A percentile compares a stretch with the other conserved stretches of the same genome.
phyloP scores from a whole-genome alignment of 2,797 vertebrate species.

The Pseudomugil tenellus region DNA sequence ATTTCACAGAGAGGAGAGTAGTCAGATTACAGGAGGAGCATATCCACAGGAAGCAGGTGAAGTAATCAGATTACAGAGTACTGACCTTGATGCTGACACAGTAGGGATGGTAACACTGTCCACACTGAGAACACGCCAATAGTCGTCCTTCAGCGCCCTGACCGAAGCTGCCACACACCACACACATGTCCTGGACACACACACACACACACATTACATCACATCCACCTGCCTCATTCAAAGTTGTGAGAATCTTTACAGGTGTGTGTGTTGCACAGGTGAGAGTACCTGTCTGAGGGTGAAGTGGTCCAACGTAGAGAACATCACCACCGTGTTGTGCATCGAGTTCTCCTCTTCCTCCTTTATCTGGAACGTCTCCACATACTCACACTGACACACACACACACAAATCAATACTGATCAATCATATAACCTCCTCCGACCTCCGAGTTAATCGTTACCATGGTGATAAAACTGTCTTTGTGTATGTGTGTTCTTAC shows the following conservation, averaged over 20 bases:
- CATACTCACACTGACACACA: slow-evolving; percentile 51
- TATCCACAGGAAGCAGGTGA: background rate
- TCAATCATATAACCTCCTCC: too few relatives aligned
- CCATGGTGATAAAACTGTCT: background rate
- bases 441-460: background rate
- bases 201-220: slow-evolving; percentile 7
- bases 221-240: background rate
- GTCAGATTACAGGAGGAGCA: slow-evolving; percentile 1
- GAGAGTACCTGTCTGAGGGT: slow-evolving; percentile 91
- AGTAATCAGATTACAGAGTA: background rate
- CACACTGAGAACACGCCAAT: slow-evolving; percentile 95
- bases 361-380: slow-evolving; percentile 87
- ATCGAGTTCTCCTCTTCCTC: slow-evolving; percentile 97
- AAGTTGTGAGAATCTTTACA: background rate
- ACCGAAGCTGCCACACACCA: slow-evolving; percentile 97
- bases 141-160: slow-evolving; percentile 93
- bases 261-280: slow-evolving; percentile 1
- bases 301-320: slow-evolving; percentile 94
- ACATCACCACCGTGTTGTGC: slow-evolving; percentile 98
- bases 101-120: slow-evolving; percentile 98
- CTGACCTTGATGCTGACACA: slow-evolving; percentile 97
- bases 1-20: background rate
- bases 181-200: slow-evolving; percentile 92
- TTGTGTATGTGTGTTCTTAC: slow-evolving; percentile 74
- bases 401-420: slow-evolving; percentile 1